Conservation (phyloP, 2,888 invertebrate genomes). For the Eurois occulta region DNA sequence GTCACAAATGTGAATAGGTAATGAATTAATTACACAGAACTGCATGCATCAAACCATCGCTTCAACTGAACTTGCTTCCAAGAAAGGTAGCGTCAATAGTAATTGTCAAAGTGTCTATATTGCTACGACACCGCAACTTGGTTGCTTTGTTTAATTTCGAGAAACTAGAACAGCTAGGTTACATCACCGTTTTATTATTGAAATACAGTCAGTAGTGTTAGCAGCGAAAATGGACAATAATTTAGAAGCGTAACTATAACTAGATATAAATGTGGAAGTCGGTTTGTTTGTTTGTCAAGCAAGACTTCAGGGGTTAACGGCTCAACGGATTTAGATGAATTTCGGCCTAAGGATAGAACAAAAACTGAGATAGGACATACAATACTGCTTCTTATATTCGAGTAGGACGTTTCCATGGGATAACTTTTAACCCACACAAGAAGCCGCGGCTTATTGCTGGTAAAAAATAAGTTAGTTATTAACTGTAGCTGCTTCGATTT, state of each 20-base stretch:
- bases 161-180: not conserved
- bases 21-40: not conserved
- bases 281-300: not conserved
- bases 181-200: not conserved
- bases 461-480: too few relatives aligned
- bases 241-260: not conserved
- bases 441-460: too few relatives aligned
- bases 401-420: too few relatives aligned
- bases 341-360: too few relatives aligned
- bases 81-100: not conserved
- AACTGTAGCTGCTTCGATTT: too few relatives aligned
- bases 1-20: not conserved
- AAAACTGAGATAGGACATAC: too few relatives aligned
- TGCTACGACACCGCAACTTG: slow-evolving; percentile 19
- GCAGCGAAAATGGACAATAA: not conserved
- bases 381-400: too few relatives aligned
- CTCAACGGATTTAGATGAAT: not conserved
- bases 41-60: not conserved
- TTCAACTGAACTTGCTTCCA: not conserved
- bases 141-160: not conserved
- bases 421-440: too few relatives aligned
- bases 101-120: slow-evolving; percentile 2
- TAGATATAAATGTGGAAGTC: not conserved
- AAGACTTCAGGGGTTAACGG: not conserved
- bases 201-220: not conserved